phyloP scores from a whole-genome alignment of 1,140 invertebrate genomes.

The Drosophila mojavensis region DNA sequence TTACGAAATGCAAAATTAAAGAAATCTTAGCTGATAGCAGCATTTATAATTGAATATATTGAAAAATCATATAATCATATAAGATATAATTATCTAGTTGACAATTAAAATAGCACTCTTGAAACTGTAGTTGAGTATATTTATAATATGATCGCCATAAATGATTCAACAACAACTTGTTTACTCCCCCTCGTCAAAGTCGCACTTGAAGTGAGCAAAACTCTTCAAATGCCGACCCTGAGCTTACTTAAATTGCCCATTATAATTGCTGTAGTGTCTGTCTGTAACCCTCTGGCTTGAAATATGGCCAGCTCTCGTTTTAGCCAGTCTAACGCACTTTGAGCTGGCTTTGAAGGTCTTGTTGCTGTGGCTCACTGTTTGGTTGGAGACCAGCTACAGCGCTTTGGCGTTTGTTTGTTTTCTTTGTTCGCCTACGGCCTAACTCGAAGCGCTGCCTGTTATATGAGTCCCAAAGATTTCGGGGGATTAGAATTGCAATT shows the following conservation, averaged over 20 bases:
- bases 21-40: no score
- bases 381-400: slow-evolving; percentile 16
- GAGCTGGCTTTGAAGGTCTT: slow-evolving; percentile 45
- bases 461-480: slow-evolving; percentile 71
- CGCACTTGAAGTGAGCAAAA: background rate
- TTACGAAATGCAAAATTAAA: no score
- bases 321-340: slow-evolving; percentile 21
- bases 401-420: slow-evolving; percentile 24
- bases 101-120: no score
- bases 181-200: background rate
- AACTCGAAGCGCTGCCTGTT: slow-evolving; percentile 34
- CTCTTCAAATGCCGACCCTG: slow-evolving; percentile 12
- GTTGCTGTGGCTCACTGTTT: slow-evolving; percentile 17
- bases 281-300: background rate
- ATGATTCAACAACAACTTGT: no score
- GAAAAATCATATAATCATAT: no score
- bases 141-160: no score
- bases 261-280: background rate
- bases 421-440: slow-evolving; percentile 49
- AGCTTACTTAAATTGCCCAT: background rate
- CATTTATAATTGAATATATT: no score
- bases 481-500: slow-evolving; percentile 67
- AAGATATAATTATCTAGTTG: no score
- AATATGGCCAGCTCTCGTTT: slow-evolving; percentile 13
- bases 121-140: no score